Conservation (phyloP, 2,888 invertebrate genomes). For the Nomada flava region DNA sequence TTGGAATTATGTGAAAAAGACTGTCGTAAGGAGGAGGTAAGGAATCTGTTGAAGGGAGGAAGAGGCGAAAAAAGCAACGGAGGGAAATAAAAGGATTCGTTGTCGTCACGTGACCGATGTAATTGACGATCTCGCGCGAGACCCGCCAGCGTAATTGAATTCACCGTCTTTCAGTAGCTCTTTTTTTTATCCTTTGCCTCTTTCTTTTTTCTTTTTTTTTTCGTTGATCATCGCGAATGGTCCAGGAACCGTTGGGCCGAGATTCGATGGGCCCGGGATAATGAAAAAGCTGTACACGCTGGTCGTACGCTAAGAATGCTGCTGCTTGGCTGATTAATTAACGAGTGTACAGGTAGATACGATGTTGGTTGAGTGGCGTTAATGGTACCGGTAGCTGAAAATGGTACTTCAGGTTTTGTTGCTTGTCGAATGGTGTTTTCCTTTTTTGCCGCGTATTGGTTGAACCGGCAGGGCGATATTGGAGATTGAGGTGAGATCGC, state of each 20-base stretch:
- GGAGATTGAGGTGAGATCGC: no score
- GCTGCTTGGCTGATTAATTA: constrained; percentile 52
- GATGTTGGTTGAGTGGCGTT: constrained; percentile 37
- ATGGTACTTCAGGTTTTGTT: background rate
- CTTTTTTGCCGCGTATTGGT: no score
- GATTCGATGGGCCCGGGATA: constrained; percentile 35
- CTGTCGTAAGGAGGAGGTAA: constrained; percentile 67
- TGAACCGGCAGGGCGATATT: no score
- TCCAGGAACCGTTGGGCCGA: constrained; percentile 44
- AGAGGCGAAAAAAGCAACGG: constrained; percentile 48
- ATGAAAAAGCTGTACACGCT: constrained; percentile 43
- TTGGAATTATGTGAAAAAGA: constrained; percentile 82
- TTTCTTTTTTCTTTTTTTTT: constrained; percentile 20
- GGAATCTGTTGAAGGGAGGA: background rate
- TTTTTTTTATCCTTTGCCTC: background rate
- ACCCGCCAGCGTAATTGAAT: constrained; percentile 78
- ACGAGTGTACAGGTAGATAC: constrained; percentile 26
- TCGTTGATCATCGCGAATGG: constrained; percentile 49
- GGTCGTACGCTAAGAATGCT: constrained; percentile 15
- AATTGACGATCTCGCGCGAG: constrained; percentile 76
- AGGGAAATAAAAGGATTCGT: constrained; percentile 50
- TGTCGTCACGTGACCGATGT: constrained; percentile 80
- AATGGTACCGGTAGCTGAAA: background rate
- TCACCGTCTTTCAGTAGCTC: constrained; percentile 69
- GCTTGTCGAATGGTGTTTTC: no score